A percentile compares a stretch with the other conserved stretches of the same genome.
phyloP scores from a whole-genome alignment of 2,113 vertebrate genomes.

The Rhynchopsitta pachyrhyncha region DNA sequence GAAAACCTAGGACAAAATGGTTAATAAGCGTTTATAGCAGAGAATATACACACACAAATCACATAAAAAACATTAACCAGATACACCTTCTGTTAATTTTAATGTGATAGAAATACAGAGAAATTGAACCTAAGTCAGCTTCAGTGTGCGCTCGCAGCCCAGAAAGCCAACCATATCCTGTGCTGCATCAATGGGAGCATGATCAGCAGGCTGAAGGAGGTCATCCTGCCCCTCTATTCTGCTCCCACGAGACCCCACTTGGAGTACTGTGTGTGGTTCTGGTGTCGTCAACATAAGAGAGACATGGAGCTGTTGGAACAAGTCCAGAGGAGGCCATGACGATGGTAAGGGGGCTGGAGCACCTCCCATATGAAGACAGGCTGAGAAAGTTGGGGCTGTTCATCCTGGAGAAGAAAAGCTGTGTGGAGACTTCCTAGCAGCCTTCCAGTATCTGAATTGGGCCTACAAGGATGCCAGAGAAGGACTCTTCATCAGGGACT shows the following conservation, averaged over 20 bases:
- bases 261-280: not conserved
- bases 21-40: not conserved
- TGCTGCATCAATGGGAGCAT: not conserved
- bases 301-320: not conserved
- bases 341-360: not conserved
- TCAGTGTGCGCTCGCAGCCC: not conserved
- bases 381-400: not conserved
- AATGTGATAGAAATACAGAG: not conserved
- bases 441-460: not conserved
- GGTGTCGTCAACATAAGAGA: not conserved
- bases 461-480: not conserved
- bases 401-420: not conserved
- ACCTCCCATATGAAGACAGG: not conserved
- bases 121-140: not conserved
- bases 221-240: not conserved
- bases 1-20: not conserved
- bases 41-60: not conserved
- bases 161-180: not conserved
- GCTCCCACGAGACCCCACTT: not conserved
- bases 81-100: not conserved
- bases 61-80: not conserved
- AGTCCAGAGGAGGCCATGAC: not conserved
- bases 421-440: not conserved
- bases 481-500: not conserved
- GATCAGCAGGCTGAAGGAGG: not conserved